Base-by-base conservation (phyloP, 2,113 vertebrate species). In the Mormoops blainvillei region DNA sequence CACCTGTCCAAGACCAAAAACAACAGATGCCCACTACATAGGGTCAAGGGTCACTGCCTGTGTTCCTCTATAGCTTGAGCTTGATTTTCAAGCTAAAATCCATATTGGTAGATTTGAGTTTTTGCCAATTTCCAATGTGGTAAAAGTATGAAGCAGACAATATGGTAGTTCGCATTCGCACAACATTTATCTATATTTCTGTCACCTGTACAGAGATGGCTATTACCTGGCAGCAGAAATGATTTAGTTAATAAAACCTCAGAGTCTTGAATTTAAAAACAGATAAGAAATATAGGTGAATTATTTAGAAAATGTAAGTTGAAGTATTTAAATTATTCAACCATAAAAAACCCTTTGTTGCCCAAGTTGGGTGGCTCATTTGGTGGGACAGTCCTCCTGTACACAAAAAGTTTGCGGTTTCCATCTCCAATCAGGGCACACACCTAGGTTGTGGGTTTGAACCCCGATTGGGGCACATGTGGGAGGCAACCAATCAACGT, bases 301-400 rank as follows among this genome's bases (percentile, higher is more conserved):
- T 76, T 38, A 74, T 76, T 89, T 92, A 70, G 73, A 91, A 88
- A 89, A 76, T 65, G n/a, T 54, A 84, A 84, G 28, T 24, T 84
- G 20, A 86, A 76, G 15, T 36, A 65, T 89, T 87, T 78, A 61
- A 65, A 70, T 92, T 52, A 74, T 63, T 4, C 63, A 43, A 87
- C 61, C 67, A 77, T 89, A 15, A 56, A 94, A 85, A 48, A 3
- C 15, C 20, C 38, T 83, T 63, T 81, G 61, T 63, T 63, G 61
- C 61, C 61, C 61, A 31, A 28, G 61, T 4, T 31, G 28, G 28
- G 12, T 31, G 61, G 61, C 61, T 63, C 61, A 63, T 26, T 31
- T 63, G 58, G 26, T 63, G 28, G 58, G 28, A 63, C 26, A 63
- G 28, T 63, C 31, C 24, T 61, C 12, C 58, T 4, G 2, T 12